Conservation (phyloP, 1,140 invertebrate species). For the Tetragonula clypearis region DNA sequence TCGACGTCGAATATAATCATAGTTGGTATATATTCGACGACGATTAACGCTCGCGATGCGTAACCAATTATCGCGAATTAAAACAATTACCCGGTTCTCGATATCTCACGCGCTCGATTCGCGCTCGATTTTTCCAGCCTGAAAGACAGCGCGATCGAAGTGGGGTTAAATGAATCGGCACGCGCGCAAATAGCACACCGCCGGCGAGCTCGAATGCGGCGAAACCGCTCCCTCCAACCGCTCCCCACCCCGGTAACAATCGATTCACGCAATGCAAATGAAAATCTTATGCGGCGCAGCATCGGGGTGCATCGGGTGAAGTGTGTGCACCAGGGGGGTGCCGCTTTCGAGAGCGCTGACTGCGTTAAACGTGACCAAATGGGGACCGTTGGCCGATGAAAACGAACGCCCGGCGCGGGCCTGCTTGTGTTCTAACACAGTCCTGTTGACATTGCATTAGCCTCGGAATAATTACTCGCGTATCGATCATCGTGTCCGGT, state of each 20-base stretch:
- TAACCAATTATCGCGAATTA: not conserved
- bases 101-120: not conserved
- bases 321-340: slow-evolving; percentile 13
- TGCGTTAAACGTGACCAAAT: slow-evolving; percentile 52
- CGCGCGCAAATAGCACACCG: not conserved
- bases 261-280: slow-evolving; percentile 57
- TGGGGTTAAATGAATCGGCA: slow-evolving; percentile 9
- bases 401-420: slow-evolving; percentile 22
- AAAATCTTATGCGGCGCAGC: slow-evolving; percentile 58
- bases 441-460: slow-evolving; percentile 69
- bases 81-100: slow-evolving; percentile 6
- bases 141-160: slow-evolving; percentile 3
- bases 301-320: not conserved
- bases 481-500: slow-evolving; percentile 69
- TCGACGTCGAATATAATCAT: not conserved
- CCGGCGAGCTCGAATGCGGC: not conserved
- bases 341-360: slow-evolving; percentile 28
- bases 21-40: not conserved
- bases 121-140: slow-evolving; percentile 3
- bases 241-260: slow-evolving; percentile 11
- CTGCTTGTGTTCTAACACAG: slow-evolving; percentile 40
- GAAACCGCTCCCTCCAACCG: not conserved
- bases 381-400: slow-evolving; percentile 34
- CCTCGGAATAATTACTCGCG: slow-evolving; percentile 68
- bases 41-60: not conserved